Evolutionary conservation across 2,888 invertebrate genomes (phyloP).

Genomic region (Scelioninae gen. 1): DNA sequence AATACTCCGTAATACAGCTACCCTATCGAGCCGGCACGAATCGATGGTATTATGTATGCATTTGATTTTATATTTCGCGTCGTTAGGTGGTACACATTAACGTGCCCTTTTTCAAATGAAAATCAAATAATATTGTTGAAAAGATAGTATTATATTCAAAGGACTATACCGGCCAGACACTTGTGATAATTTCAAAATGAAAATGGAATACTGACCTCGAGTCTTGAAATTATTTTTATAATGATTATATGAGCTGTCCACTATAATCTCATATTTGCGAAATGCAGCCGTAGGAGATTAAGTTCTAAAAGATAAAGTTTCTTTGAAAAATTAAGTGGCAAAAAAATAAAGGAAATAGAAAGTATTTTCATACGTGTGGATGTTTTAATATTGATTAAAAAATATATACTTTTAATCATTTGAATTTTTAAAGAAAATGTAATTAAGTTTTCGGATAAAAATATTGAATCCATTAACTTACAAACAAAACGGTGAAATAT

Average conservation of each 20-base stretch:
- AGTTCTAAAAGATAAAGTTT: background rate
- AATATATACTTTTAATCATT: background rate
- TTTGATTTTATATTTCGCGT: constrained; percentile 54
- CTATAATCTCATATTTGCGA: constrained; percentile 13
- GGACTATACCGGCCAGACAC: constrained; percentile 41
- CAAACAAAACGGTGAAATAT: background rate
- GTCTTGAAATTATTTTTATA: constrained; percentile 59
- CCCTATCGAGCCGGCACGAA: constrained; percentile 46
- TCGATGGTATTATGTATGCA: constrained; percentile 59
- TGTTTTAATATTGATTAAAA: background rate
- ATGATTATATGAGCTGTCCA: constrained; percentile 41
- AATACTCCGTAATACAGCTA: constrained; percentile 22
- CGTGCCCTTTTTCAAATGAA: constrained; percentile 51
- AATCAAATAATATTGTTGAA: background rate
- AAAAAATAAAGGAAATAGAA: background rate
- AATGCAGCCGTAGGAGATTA: constrained; percentile 17
- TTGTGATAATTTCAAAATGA: constrained; percentile 53
- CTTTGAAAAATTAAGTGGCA: background rate
- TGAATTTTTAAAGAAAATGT: background rate
- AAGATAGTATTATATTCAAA: constrained; percentile 44
- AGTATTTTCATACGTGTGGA: background rate
- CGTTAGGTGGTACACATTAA: constrained; percentile 62
- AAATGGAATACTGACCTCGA: constrained; percentile 28
- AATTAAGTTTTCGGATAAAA: background rate
- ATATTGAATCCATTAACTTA: too few species aligned